phyloP scores from a whole-genome alignment of 2,797 vertebrate species.

The Enteromius afrohamiltoni region DNA sequence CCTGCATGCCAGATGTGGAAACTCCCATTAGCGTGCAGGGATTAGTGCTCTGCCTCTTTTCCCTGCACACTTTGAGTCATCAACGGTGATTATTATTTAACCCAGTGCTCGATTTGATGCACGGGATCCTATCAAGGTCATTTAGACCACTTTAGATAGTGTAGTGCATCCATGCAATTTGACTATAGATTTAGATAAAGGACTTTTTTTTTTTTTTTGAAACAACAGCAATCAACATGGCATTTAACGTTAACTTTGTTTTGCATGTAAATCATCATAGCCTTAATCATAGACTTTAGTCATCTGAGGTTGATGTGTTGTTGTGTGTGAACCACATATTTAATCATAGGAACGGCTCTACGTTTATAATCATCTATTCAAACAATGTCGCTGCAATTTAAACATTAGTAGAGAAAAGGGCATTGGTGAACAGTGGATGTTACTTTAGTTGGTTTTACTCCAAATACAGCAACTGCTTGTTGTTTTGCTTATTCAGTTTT shows the following conservation, averaged over 20 bases:
- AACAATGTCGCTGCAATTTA: constrained; percentile 50
- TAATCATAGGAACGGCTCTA: constrained; percentile 49
- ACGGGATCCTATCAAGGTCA: background rate
- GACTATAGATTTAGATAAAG: background rate
- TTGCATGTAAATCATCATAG: constrained; percentile 54
- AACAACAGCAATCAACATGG: background rate
- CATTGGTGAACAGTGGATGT: constrained; percentile 34
- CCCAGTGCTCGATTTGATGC: constrained; percentile 5
- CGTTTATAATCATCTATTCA: constrained; percentile 60
- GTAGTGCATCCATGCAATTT: constrained; percentile 9
- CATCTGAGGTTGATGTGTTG: constrained; percentile 62
- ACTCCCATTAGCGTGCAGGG: constrained; percentile 54
- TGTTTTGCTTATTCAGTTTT: constrained; percentile 28
- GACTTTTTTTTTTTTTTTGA: too few relatives aligned
- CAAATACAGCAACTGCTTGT: background rate
- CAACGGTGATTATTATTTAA: constrained; percentile 30
- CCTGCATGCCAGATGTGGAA: constrained; percentile 48
- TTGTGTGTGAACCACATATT: constrained; percentile 48
- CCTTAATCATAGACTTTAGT: constrained; percentile 61
- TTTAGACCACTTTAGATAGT: constrained; percentile 4
- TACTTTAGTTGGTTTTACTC: constrained; percentile 13
- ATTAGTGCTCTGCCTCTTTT: constrained; percentile 52
- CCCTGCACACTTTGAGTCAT: constrained; percentile 45
- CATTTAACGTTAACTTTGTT: constrained; percentile 46
- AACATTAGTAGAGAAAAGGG: constrained; percentile 51